Evolutionary conservation across 1,140 invertebrate genomes (phyloP).

Genomic region (Chrysopa pallens): DNA sequence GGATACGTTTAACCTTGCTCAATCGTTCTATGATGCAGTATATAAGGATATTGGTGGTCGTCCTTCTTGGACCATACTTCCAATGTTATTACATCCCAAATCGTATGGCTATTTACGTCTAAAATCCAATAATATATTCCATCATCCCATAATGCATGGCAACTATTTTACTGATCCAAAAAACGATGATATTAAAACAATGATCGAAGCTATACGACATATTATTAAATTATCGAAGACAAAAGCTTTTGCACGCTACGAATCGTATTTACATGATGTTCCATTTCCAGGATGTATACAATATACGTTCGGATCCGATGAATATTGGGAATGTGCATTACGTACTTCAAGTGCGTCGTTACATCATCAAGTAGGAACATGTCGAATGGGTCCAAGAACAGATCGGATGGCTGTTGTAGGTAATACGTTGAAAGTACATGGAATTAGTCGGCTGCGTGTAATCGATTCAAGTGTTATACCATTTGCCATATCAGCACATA

Average conservation of each 20-base stretch:
- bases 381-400: conserved; percentile 51
- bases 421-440: conserved; percentile 46
- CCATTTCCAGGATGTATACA: conserved; percentile 37
- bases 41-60: conserved; percentile 20
- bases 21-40: conserved; percentile 11
- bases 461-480: conserved; percentile 64
- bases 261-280: conserved; percentile 29
- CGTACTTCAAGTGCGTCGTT: conserved; percentile 37
- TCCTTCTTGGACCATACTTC: conserved; percentile 46
- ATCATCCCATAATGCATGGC: conserved; percentile 52
- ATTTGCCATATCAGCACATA: conserved; percentile 42
- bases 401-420: conserved; percentile 57
- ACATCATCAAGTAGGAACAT: conserved; percentile 52
- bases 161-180: conserved; percentile 47
- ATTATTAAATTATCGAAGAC: conserved; percentile 36
- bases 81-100: conserved; percentile 54
- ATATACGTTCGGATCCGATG: conserved; percentile 32
- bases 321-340: conserved; percentile 59
- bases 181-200: conserved; percentile 34
- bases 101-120: conserved; percentile 49
- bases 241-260: conserved; percentile 36
- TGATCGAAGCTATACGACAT: conserved; percentile 46
- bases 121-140: conserved; percentile 47
- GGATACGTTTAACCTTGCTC: background rate
- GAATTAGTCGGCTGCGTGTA: conserved; percentile 45